These are phyloP conservation scores for Hyles lineata DNA, from an alignment of 2,888 invertebrate species.

Conservation along the genomic window DNA sequence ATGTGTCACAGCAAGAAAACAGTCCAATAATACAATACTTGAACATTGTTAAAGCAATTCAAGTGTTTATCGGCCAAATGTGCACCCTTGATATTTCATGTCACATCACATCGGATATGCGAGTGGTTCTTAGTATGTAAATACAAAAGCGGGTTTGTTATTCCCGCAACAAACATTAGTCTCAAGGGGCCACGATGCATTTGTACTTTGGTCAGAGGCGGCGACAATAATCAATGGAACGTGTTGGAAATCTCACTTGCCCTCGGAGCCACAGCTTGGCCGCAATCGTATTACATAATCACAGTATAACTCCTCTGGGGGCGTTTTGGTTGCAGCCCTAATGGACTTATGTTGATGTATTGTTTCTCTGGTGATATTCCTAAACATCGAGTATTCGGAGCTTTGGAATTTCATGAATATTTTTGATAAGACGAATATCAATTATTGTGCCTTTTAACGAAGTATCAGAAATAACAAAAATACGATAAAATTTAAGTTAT, in stretches of 20 bases:
- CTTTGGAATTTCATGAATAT: background rate
- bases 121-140: conserved; percentile 1
- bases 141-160: background rate
- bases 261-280: conserved; percentile 46
- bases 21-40: too few species aligned
- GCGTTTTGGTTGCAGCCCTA: conserved; percentile 61
- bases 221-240: conserved; percentile 47
- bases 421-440: too few species aligned
- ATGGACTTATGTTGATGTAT: conserved; percentile 47
- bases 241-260: conserved; percentile 51
- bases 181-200: conserved; percentile 19
- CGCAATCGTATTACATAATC: conserved; percentile 73
- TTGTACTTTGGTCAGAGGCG: conserved; percentile 40
- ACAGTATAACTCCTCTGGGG: conserved; percentile 66
- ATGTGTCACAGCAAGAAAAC: too few species aligned
- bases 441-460: too few species aligned
- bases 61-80: too few species aligned
- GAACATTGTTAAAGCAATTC: too few species aligned
- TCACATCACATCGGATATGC: background rate
- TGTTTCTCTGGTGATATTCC: background rate
- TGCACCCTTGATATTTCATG: background rate
- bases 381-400: background rate
- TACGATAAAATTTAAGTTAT: too few species aligned
- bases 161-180: conserved; percentile 13
- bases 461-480: too few species aligned